A percentile compares a stretch with the other conserved stretches of the same genome.
These are phyloP conservation scores for Danaus melanippus DNA, from an alignment of 1,140 invertebrate species.

Conservation along the genomic window DNA sequence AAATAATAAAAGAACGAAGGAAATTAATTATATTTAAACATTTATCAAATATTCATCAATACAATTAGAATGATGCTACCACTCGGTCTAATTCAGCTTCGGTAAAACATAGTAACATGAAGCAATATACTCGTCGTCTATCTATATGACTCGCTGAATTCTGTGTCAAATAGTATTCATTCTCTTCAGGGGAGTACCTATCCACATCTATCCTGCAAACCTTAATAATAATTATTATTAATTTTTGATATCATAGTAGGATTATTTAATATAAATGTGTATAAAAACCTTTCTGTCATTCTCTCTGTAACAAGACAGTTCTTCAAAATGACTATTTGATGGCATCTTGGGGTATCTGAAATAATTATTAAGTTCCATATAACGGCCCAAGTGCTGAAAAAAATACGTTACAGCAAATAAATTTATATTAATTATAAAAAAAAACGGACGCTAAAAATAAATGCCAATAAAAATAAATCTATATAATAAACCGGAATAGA, in stretches of 20 bases:
- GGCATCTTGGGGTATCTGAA: conserved; percentile 43
- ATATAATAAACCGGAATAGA: neutral
- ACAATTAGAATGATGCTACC: conserved; percentile 42
- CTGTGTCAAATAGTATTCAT: conserved; percentile 36
- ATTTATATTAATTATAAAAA: too few species aligned
- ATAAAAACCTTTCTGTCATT: conserved; percentile 30
- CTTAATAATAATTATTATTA: conserved; percentile 16
- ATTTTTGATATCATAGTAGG: too few species aligned
- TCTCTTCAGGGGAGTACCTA: conserved; percentile 43
- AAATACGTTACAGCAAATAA: too few species aligned
- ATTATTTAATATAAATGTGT: neutral
- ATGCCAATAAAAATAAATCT: neutral
- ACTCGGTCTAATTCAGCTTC: conserved; percentile 55
- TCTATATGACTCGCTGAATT: conserved; percentile 34
- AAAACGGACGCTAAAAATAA: conserved; percentile 1
- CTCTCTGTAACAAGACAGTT: conserved; percentile 43
- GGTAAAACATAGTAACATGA: conserved; percentile 54
- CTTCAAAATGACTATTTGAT: conserved; percentile 53
- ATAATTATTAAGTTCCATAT: conserved; percentile 44
- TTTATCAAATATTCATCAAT: too few species aligned
- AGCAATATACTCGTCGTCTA: conserved; percentile 45
- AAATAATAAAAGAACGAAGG: too few species aligned
- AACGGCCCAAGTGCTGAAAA: conserved; percentile 52
- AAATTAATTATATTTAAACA: too few species aligned
- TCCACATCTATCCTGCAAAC: conserved; percentile 40